Conservation (phyloP, 2,113 vertebrate genomes). For the Cyanoderma ruficeps region DNA sequence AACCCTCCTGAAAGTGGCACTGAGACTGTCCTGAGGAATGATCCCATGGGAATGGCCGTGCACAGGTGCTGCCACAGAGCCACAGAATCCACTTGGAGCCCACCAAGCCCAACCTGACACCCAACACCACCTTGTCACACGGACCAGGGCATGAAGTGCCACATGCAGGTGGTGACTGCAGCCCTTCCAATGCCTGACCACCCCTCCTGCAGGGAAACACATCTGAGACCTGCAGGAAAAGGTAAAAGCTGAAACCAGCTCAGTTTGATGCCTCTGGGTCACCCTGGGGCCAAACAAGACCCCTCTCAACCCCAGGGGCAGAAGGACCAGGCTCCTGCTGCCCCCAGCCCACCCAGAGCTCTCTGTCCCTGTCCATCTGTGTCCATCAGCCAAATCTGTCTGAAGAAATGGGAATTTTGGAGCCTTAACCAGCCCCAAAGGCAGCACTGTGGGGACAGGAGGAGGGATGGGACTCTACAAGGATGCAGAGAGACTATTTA, state of each 20-base stretch:
- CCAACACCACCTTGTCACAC: background rate
- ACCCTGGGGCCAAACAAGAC: no score
- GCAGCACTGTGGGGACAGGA: background rate
- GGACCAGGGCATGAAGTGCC: background rate
- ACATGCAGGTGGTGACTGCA: background rate
- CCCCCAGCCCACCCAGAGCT: background rate
- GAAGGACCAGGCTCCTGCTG: background rate
- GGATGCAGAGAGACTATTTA: background rate
- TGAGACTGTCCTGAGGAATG: background rate
- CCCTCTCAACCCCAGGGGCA: accelerated
- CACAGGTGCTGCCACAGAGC: background rate
- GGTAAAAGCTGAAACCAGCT: background rate
- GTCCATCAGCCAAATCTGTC: background rate
- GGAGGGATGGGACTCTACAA: background rate
- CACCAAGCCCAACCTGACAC: accelerated
- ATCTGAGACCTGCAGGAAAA: background rate
- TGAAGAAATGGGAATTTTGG: background rate
- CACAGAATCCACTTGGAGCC: accelerated
- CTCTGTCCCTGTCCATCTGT: background rate
- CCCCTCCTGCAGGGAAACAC: background rate
- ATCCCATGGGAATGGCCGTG: background rate
- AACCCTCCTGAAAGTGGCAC: background rate
- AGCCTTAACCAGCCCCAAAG: background rate
- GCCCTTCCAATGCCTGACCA: background rate
- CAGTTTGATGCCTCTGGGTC: background rate